These are phyloP conservation scores for Chaetogeoica ovagalla DNA, from an alignment of 2,888 invertebrate species.

Conservation along the genomic window DNA sequence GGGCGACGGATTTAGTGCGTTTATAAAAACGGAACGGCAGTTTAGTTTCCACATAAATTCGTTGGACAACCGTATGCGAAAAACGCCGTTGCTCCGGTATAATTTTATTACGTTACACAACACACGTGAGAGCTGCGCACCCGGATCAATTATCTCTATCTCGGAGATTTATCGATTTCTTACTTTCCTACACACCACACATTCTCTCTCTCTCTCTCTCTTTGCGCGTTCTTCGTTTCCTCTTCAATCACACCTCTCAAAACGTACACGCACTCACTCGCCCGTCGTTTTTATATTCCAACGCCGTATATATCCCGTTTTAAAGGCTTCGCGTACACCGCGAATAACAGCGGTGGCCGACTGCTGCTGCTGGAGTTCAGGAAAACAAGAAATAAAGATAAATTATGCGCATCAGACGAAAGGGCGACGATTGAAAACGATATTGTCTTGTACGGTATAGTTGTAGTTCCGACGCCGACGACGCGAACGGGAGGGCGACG, in stretches of 20 bases:
- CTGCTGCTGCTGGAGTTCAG: too few species aligned
- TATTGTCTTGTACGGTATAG: constrained; percentile 13
- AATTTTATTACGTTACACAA: constrained; percentile 36
- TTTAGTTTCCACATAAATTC: constrained; percentile 23
- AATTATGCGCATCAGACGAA: constrained; percentile 37
- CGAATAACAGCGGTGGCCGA: too few species aligned
- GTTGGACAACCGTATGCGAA: constrained; percentile 28
- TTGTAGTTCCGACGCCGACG: constrained; percentile 22
- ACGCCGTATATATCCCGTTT: constrained; percentile 20
- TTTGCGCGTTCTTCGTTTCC: neutral
- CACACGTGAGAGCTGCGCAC: constrained; percentile 4
- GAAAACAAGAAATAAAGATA: constrained; percentile 27
- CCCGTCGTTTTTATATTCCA: neutral
- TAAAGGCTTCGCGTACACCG: neutral
- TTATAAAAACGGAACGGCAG: constrained; percentile 28
- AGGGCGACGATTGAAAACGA: constrained; percentile 45
- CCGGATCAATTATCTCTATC: constrained; percentile 38
- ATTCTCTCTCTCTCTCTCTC: neutral
- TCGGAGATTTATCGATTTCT: constrained; percentile 28
- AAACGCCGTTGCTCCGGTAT: neutral
- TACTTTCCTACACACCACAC: too few species aligned
- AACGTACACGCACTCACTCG: neutral
- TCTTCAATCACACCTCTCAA: neutral
- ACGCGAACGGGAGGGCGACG: constrained; percentile 2
- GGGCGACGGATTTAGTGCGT: neutral